Evolutionary conservation across 2,797 vertebrate genomes (phyloP), one percentile per base, ranked within the genome.

Genomic region (Ceyx erithaca): DNA sequence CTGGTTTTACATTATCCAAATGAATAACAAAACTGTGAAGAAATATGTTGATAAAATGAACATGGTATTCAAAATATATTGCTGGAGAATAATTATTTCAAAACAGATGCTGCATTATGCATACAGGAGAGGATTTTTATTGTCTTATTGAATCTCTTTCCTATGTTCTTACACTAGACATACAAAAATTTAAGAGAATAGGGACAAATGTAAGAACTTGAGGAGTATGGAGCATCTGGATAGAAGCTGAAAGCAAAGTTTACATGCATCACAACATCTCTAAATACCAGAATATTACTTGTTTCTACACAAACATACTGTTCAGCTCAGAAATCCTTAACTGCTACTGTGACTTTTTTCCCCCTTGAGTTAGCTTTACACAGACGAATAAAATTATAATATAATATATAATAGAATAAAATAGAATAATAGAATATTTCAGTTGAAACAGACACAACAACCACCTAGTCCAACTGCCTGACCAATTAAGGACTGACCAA

Each of bases 11-110:
- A 64, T 76, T 70, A 94, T 26, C 40, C 2, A 8, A 88, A 91
- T 73, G 68, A 94, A 84, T 82, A 91, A 72, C n/a, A 90, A 84
- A 96, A 77, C 37, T 82, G 78, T 70, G 57, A 93, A 94, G 54
- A 87, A 80, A 45, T 86, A 87, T 28, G 28, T 81, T 86, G 64
- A 64, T 88, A 82, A 90, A 93, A 88, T 73, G 33, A 82, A 86
- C 33, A 58, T 23, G 5, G 3, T 64, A 71, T 90, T 87, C 63
- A 77, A 92, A 93, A 84, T 73, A 43, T 21, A 87, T 58, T 80
- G 28, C 41, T 61, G 43, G n/a, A 93, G 62, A 89, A 66, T 4
- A 40, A 64, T 51, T 90, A n/a, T 79, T 91, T 89, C 45, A 70
- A 92, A 95, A 71, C 30, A 92, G 43, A 64, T 61, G 31, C 41